A percentile compares a stretch with the other conserved stretches of the same genome.
These are phyloP conservation scores for Vipera latastei DNA, from an alignment of 2,797 vertebrate species.

Conservation along the genomic window DNA sequence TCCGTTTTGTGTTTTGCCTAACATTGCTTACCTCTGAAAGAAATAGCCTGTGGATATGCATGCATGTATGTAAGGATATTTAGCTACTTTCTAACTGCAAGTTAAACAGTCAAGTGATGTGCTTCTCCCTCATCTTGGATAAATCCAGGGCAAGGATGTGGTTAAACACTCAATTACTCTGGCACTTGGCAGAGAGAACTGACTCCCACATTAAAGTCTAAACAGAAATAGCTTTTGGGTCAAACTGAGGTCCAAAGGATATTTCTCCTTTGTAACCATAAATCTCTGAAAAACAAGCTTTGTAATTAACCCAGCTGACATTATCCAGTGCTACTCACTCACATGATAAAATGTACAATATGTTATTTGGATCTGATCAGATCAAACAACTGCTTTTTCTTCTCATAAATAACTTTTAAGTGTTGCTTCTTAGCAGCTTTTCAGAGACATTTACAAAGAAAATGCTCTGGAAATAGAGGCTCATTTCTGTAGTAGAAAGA, in stretches of 20 bases:
- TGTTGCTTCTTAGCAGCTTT: not conserved
- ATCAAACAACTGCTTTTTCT: not conserved
- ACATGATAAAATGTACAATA: not conserved
- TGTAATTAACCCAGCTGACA: not conserved
- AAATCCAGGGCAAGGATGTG: not conserved
- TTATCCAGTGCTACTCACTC: not conserved
- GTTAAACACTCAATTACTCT: not conserved
- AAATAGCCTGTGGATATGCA: not conserved
- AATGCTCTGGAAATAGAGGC: not conserved
- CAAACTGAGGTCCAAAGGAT: conserved; percentile 12
- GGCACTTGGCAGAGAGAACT: not conserved
- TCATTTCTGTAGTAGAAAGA: conserved; percentile 12
- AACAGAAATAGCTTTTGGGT: conserved; percentile 31
- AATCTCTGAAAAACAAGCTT: conserved; percentile 30
- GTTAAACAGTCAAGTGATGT: not conserved
- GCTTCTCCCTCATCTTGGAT: not conserved
- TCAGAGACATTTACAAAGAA: not conserved
- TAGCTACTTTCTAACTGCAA: not conserved
- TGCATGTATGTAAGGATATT: not conserved
- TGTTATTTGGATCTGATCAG: conserved; percentile 19
- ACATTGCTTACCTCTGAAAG: not conserved
- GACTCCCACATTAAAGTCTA: conserved; percentile 22
- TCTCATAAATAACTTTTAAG: conserved; percentile 10
- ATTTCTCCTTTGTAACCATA: conserved; percentile 14
- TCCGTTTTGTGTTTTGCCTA: not conserved